These are phyloP conservation scores for Pogonophryne albipinna DNA, from an alignment of 2,797 vertebrate genomes.

Conservation along the genomic window DNA sequence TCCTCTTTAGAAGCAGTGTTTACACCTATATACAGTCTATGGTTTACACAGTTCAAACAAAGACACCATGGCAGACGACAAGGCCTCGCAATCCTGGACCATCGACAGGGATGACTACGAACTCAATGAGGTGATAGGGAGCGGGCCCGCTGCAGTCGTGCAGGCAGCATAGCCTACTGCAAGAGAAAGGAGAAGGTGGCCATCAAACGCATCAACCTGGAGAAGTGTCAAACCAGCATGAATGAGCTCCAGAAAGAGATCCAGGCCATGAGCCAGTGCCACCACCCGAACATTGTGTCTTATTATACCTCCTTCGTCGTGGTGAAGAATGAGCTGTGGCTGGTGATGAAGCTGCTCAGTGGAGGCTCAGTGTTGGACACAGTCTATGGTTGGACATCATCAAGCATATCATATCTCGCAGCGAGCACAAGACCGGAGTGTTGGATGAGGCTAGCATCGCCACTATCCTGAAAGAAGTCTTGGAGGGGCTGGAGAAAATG, in stretches of 20 bases:
- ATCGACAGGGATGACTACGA: constrained; percentile 96
- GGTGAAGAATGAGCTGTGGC: constrained; percentile 98
- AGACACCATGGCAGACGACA: constrained; percentile 90
- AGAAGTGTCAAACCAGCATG: constrained; percentile 99
- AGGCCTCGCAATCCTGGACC: constrained; percentile 91
- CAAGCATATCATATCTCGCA: constrained; percentile 95
- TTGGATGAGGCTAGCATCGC: constrained; percentile 94
- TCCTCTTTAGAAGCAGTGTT: constrained; percentile 29
- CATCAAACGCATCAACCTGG: constrained; percentile 98
- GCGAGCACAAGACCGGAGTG: constrained; percentile 94
- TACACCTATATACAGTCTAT: neutral
- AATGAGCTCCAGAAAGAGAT: constrained; percentile 99
- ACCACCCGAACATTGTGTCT: constrained; percentile 97
- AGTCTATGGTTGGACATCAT: constrained; percentile 89
- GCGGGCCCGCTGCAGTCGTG: constrained; percentile 97
- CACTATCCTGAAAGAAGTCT: constrained; percentile 91
- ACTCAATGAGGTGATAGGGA: constrained; percentile 97
- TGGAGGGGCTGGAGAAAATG: constrained; percentile 97
- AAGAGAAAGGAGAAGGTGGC: constrained; percentile 96
- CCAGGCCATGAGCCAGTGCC: constrained; percentile 99
- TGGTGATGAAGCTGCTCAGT: constrained; percentile 97
- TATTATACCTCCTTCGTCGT: constrained; percentile 99
- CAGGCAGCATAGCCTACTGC: constrained; percentile 92
- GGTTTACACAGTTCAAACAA: constrained; percentile 36
- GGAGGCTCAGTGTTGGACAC: constrained; percentile 95